phyloP scores from a whole-genome alignment of 2,113 vertebrate species.

The Pleuronectes platessa region DNA sequence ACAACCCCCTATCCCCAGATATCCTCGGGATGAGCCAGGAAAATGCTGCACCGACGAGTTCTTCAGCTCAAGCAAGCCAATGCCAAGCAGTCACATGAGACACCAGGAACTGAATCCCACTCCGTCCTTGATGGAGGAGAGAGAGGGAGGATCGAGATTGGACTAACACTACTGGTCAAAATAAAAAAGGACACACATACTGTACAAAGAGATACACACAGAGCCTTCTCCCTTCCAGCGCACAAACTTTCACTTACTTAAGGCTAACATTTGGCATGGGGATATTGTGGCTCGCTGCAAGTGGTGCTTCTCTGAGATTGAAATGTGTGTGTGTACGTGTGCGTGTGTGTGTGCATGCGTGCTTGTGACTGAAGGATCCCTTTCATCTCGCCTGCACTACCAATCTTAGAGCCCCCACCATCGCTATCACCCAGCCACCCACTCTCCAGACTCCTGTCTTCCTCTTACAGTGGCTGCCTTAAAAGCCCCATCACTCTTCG shows the following conservation, averaged over 20 bases:
- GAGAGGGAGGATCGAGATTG: constrained; percentile 3
- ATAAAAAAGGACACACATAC: constrained; percentile 8
- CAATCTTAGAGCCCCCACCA: constrained; percentile 19
- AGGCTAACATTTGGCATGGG: constrained; percentile 58
- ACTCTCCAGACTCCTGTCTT: constrained; percentile 25
- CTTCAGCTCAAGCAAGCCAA: neutral
- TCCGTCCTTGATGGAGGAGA: constrained; percentile 22
- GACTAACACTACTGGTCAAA: constrained; percentile 14
- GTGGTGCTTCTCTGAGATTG: constrained; percentile 17
- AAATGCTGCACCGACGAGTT: constrained; percentile 48
- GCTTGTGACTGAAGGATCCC: constrained; percentile 23
- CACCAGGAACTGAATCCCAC: neutral
- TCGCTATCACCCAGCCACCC: constrained; percentile 10
- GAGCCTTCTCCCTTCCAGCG: constrained; percentile 3
- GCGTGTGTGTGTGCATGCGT: neutral
- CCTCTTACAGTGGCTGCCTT: constrained; percentile 33
- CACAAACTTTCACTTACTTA: constrained; percentile 55
- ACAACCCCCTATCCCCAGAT: constrained; percentile 53
- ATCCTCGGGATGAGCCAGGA: constrained; percentile 61
- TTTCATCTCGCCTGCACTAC: constrained; percentile 55
- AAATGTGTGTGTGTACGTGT: constrained; percentile 2
- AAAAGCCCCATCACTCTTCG: constrained; percentile 58
- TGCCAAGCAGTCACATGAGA: constrained; percentile 15
- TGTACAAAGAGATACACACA: neutral
- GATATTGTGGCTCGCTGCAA: constrained; percentile 40